Conservation (phyloP, 37 sponge, comb jelly and placozoan genomes). For the Hormiphora californensis region DNA sequence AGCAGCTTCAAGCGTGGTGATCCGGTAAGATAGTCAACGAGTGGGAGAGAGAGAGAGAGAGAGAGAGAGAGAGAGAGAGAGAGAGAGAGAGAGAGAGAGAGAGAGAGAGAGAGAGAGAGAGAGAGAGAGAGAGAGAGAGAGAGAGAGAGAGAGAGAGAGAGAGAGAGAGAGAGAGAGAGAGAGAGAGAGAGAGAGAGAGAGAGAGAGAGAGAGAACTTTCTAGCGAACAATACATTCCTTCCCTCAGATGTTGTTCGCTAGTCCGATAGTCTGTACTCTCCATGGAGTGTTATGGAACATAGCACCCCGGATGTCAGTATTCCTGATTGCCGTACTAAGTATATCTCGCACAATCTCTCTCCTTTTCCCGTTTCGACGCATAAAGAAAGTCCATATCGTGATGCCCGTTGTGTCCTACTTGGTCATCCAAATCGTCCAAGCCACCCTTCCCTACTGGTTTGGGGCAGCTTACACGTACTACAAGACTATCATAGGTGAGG, state of each 20-base stretch:
- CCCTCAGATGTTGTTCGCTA: neutral
- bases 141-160: too few species aligned
- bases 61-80: too few species aligned
- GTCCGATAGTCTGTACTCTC: neutral
- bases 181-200: too few species aligned
- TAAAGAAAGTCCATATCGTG: neutral
- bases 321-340: neutral
- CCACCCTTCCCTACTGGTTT: neutral
- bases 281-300: constrained; percentile 24
- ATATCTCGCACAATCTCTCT: neutral
- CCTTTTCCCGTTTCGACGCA: neutral
- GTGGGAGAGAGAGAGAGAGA: too few species aligned
- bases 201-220: too few species aligned
- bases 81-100: too few species aligned
- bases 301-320: neutral
- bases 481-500: neutral
- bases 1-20: neutral
- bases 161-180: too few species aligned
- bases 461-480: neutral
- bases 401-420: neutral
- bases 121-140: too few species aligned
- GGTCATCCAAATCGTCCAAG: neutral
- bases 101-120: too few species aligned
- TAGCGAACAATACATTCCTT: neutral
- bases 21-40: constrained; percentile 26